Percentiles rank a stretch among this genome's conserved stretches.
These are phyloP conservation scores for Micropoecilia bifurca DNA, from an alignment of 2,797 vertebrate genomes.

Conservation along the genomic window DNA sequence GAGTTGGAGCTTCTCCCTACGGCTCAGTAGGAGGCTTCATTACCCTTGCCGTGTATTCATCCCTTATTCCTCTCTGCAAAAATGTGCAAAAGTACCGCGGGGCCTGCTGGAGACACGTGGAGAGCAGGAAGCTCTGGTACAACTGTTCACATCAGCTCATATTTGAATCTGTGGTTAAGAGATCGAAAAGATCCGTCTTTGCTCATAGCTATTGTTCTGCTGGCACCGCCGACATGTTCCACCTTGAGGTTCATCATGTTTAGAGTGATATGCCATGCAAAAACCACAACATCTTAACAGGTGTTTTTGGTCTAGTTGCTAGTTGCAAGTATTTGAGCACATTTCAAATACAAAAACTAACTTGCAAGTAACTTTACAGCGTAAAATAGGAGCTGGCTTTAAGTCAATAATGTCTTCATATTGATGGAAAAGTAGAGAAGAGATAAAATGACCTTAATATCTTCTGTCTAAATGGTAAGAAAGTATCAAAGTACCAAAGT, in stretches of 20 bases:
- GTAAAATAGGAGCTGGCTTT: no score
- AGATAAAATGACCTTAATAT: slow-evolving; percentile 2
- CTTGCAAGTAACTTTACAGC: no score
- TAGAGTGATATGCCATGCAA: background rate
- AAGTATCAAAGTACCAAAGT: slow-evolving; percentile 4
- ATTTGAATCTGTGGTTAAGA: slow-evolving; percentile 12
- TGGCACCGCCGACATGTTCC: background rate
- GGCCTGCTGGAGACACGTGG: slow-evolving; percentile 34
- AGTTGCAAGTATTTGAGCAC: no score
- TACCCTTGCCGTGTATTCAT: slow-evolving; percentile 53
- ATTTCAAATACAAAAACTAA: no score
- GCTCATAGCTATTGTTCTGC: background rate
- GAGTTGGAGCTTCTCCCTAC: slow-evolving; percentile 65
- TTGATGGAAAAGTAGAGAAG: background rate
- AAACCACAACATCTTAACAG: no score
- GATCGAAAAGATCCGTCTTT: no score
- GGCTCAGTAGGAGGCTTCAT: slow-evolving; percentile 69
- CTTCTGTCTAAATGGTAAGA: slow-evolving; percentile 6
- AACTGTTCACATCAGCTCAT: slow-evolving; percentile 24
- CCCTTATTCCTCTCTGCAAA: slow-evolving; percentile 50
- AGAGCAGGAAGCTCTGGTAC: slow-evolving; percentile 32
- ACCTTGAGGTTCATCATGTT: background rate
- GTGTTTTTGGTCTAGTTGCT: no score
- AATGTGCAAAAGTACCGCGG: slow-evolving; percentile 28
- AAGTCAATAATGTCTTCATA: no score